Evolutionary conservation across 30 jellyfish, hydroid and myxozoan genomes (phyloP).

Genomic region (Aurelia sp.): DNA sequence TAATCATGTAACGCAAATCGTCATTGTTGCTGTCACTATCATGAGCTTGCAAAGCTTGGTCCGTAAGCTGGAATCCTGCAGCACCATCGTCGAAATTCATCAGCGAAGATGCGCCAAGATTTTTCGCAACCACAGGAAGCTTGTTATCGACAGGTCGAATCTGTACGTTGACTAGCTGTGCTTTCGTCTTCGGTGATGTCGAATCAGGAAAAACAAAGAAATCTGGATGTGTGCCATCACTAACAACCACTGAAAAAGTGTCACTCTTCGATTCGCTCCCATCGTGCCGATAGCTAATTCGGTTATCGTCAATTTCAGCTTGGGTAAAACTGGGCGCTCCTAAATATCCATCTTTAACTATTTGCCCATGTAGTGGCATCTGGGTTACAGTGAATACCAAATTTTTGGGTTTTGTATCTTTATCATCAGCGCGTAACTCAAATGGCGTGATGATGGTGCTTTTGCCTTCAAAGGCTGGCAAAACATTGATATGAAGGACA

Average conservation of each 20-base stretch:
- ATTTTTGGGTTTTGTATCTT: conserved; percentile 74
- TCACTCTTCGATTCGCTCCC: conserved; percentile 78
- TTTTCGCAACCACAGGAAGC: conserved; percentile 84
- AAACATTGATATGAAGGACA: conserved; percentile 41
- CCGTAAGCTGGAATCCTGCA: conserved; percentile 61
- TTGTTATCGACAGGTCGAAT: conserved; percentile 77
- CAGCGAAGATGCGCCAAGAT: conserved; percentile 79
- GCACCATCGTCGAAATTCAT: conserved; percentile 53
- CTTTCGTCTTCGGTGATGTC: conserved; percentile 25
- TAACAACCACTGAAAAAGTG: conserved; percentile 74
- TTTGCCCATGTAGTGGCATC: conserved; percentile 84
- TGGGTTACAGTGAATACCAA: conserved; percentile 64
- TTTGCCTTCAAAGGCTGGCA: conserved; percentile 80
- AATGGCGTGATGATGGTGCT: conserved; percentile 85
- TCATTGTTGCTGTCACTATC: conserved; percentile 77
- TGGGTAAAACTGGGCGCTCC: conserved; percentile 66
- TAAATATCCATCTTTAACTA: conserved; percentile 55
- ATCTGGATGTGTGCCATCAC: conserved; percentile 81
- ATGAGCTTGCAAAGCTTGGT: conserved; percentile 64
- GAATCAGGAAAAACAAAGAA: conserved; percentile 84
- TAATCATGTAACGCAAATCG: conserved; percentile 39
- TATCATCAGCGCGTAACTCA: conserved; percentile 89
- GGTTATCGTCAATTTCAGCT: conserved; percentile 75
- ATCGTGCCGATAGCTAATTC: conserved; percentile 87
- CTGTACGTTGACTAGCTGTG: conserved; percentile 60